Base-by-base conservation (phyloP, 1,140 invertebrate genomes). In the Saccostrea echinata region DNA sequence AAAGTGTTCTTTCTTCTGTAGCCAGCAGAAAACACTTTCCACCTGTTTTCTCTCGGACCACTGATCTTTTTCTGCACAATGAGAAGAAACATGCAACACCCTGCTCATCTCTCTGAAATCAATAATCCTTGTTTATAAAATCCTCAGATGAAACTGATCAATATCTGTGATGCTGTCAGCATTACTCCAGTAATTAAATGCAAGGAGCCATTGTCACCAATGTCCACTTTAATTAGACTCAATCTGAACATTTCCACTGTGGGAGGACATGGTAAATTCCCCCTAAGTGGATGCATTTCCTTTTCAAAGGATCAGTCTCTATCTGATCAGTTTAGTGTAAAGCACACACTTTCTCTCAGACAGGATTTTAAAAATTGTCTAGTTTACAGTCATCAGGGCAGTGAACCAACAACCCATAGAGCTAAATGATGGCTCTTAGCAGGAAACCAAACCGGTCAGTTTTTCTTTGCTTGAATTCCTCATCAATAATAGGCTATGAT, bases 61-160 rank as follows among this genome's bases (percentile, higher is more conserved):
- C 30, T 76, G 68, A 76, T 24, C 30, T 33, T 76, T 76, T 76
- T 27, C 55, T 6, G 27, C 68, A 76, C 68, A 76, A 76, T 33
- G 68, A 76, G 68, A 76, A 76, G 68, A 76, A 76, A 76, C 68
- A 76, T 76, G 68, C 68, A 76, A 76, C 68, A 76, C 68, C 68
- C 68, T 76, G 68, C 68, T 76, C 68, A 76, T 76, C 68, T 76
- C 68, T 76, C 68, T 35, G 24, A 76, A 76, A 76, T 76, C 68
- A 76, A 76, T 76, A 76, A 33, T 76, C 68, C 68, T 76, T 76
- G 68, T 76, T 76, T 76, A 76, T 30, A 76, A 76, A 76, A 76
- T 76, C 68, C 6, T 43, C 68, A 30, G 68, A 76, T 76, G 68
- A 33, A 33, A 33, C 27, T 76, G 68, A 76, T 76, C 68, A 76